phyloP scores from a whole-genome alignment of 2,797 vertebrate genomes.

The Sebastes baramenuke region DNA sequence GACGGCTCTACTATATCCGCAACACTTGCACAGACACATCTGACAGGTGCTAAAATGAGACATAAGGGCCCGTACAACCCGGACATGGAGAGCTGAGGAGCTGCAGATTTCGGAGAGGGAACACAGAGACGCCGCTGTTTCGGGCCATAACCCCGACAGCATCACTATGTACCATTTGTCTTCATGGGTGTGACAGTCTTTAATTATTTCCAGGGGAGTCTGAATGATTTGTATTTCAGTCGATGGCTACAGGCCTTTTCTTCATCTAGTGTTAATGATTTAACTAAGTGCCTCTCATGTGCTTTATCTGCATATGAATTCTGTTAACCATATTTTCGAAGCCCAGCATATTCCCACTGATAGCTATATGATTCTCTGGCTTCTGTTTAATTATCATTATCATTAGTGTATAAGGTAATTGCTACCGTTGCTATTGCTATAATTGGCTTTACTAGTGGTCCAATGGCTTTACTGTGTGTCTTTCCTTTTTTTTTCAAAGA shows the following conservation, averaged over 20 bases:
- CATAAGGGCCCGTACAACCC: conserved; percentile 47
- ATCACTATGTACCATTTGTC: conserved; percentile 48
- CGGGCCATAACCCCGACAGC: conserved; percentile 34
- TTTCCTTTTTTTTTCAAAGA: conserved; percentile 8
- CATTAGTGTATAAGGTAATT: conserved; percentile 51
- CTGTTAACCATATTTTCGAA: conserved; percentile 37
- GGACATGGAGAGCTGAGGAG: conserved; percentile 23
- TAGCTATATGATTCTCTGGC: conserved; percentile 38
- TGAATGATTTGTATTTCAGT: conserved; percentile 65
- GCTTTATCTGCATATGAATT: conserved; percentile 63
- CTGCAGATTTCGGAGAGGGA: conserved; percentile 32
- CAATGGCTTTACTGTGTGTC: background rate
- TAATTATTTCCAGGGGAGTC: conserved; percentile 64
- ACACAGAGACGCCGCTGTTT: conserved; percentile 17
- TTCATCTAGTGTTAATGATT: conserved; percentile 69
- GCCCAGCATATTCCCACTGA: conserved; percentile 43
- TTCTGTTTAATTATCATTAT: conserved; percentile 56
- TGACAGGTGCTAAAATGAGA: conserved; percentile 62
- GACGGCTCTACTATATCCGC: conserved; percentile 34
- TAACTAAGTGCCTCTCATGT: conserved; percentile 65
- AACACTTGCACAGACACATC: conserved; percentile 48
- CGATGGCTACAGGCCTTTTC: conserved; percentile 55
- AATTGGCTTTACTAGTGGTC: conserved; percentile 47
- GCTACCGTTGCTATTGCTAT: conserved; percentile 29
- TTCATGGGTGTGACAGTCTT: conserved; percentile 55